phyloP scores from a whole-genome alignment of 2,797 vertebrate genomes.

The Catharus ustulatus region DNA sequence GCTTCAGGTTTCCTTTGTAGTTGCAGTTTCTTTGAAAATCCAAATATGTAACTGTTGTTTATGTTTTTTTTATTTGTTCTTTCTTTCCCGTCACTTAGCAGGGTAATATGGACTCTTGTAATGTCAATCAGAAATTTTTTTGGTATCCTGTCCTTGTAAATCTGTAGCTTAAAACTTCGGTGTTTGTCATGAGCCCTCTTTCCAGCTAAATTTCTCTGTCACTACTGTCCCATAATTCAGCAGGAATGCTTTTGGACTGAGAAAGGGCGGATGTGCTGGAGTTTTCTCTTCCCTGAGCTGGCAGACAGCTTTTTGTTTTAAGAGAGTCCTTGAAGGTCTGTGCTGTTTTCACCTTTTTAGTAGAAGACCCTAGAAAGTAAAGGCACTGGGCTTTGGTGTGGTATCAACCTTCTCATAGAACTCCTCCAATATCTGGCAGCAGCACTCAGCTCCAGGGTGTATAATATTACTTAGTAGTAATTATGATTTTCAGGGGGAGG shows the following conservation, averaged over 20 bases:
- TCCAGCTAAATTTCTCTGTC: neutral
- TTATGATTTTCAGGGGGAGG: neutral
- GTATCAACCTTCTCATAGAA: neutral
- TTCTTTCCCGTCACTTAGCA: constrained; percentile 28
- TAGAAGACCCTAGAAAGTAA: neutral
- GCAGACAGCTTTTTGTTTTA: neutral
- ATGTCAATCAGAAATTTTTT: neutral
- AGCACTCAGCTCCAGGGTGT: neutral
- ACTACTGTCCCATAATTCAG: neutral
- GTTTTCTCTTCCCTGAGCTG: neutral
- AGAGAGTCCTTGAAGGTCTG: neutral
- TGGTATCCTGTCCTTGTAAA: constrained; percentile 9
- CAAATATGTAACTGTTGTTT: neutral
- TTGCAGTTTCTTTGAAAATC: constrained; percentile 9
- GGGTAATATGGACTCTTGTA: neutral
- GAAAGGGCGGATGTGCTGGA: neutral
- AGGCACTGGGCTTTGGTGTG: neutral
- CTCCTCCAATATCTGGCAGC: neutral
- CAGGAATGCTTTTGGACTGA: neutral
- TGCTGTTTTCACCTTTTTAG: neutral
- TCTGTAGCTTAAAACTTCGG: neutral
- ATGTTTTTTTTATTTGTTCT: neutral
- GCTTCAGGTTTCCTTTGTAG: constrained; percentile 19
- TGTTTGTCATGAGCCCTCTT: neutral
- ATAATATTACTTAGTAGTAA: neutral